Evolutionary conservation across 2,797 vertebrate species (phyloP).

Genomic region (Anguilla marmorata): DNA sequence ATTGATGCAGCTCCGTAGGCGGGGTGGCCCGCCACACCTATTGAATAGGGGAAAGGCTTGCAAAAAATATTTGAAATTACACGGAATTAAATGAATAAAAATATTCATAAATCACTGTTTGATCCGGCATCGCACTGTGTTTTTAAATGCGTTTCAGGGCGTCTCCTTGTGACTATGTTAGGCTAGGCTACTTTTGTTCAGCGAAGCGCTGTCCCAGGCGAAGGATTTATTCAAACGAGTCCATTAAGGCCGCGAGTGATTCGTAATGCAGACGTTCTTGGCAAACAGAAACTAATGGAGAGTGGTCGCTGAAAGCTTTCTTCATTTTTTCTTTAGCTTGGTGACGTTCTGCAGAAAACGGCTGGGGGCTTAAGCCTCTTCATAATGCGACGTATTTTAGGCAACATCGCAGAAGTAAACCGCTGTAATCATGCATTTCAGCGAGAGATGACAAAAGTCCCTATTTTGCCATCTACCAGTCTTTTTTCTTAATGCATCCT

Average conservation of each 20-base stretch:
- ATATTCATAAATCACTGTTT: neutral
- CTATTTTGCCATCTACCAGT: neutral
- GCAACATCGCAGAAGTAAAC: neutral
- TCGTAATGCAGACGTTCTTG: neutral
- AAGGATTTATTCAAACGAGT: neutral
- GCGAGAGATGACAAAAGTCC: neutral
- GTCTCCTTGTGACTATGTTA: neutral
- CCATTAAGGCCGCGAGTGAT: neutral
- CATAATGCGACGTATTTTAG: neutral
- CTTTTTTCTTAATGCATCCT: neutral
- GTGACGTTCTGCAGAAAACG: neutral
- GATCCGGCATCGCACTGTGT: neutral
- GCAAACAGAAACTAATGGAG: constrained; percentile 9
- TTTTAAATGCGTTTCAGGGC: neutral
- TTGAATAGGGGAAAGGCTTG: neutral
- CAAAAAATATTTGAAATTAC: neutral
- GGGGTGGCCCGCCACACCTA: no score
- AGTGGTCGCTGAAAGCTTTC: neutral
- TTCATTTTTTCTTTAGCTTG: neutral
- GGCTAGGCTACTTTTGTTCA: neutral
- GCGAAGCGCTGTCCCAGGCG: neutral
- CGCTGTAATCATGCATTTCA: neutral
- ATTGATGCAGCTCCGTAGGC: no score
- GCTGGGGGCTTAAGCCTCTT: neutral
- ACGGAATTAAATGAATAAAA: neutral